These are phyloP conservation scores for Aspidoscelis tigris DNA, from an alignment of 2,113 vertebrate species.

Conservation along the genomic window DNA sequence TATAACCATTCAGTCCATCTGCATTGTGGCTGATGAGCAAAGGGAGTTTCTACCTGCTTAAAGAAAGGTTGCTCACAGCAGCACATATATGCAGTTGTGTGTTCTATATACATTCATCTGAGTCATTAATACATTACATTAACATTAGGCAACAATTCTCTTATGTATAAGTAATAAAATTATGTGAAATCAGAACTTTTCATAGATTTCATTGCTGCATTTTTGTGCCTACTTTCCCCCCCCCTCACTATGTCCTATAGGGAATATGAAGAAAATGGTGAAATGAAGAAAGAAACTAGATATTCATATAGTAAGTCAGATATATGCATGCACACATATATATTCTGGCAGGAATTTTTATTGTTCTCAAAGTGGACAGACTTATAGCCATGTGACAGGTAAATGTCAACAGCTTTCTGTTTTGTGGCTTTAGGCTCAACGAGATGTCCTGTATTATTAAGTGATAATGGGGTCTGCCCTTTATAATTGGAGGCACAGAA, in stretches of 20 bases:
- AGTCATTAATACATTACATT: background rate
- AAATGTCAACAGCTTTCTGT: background rate
- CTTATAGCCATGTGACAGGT: background rate
- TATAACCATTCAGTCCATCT: too few relatives aligned
- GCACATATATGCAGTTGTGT: too few relatives aligned
- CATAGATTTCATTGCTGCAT: background rate
- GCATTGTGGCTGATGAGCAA: too few relatives aligned
- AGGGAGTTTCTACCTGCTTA: too few relatives aligned
- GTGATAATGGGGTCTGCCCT: background rate
- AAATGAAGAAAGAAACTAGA: slow-evolving; percentile 90
- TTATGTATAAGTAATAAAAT: background rate
- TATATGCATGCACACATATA: background rate
- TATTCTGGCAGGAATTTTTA: background rate
- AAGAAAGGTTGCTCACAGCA: too few relatives aligned
- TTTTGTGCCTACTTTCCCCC: background rate
- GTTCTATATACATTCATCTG: background rate
- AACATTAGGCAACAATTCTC: background rate
- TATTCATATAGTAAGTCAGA: slow-evolving; percentile 92
- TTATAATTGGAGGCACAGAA: background rate
- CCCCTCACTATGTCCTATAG: slow-evolving; percentile 69
- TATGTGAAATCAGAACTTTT: background rate
- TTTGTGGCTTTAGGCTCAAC: too few relatives aligned
- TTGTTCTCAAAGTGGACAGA: background rate
- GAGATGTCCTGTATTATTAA: background rate
- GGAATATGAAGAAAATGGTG: slow-evolving; percentile 88